Evolutionary conservation across 2,113 vertebrate genomes (phyloP).

Genomic region (Hiodon alosoides): DNA sequence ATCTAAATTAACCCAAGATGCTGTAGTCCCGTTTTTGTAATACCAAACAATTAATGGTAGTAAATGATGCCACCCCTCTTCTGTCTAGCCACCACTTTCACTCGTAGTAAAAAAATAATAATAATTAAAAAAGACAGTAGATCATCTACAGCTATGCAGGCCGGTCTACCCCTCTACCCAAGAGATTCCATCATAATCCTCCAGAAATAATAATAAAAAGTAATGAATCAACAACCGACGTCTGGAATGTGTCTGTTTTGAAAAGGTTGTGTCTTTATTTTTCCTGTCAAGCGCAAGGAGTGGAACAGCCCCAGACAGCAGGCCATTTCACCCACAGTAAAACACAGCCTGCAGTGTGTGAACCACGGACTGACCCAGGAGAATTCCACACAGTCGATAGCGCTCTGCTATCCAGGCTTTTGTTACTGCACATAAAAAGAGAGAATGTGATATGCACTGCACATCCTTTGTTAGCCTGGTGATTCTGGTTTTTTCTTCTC

Average conservation of each 20-base stretch:
- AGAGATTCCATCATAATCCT: slow-evolving; percentile 11
- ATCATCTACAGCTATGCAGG: neutral
- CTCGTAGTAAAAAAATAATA: too few species aligned
- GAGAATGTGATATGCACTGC: slow-evolving; percentile 63
- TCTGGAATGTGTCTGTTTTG: slow-evolving; percentile 23
- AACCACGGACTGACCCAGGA: slow-evolving; percentile 26
- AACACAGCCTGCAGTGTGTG: slow-evolving; percentile 30
- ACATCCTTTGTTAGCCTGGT: slow-evolving; percentile 60
- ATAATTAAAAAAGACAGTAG: neutral
- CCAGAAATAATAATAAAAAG: slow-evolving; percentile 19
- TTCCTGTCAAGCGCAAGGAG: neutral
- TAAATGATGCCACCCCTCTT: too few species aligned
- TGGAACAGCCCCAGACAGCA: neutral
- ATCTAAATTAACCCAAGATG: too few species aligned
- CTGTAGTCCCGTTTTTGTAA: too few species aligned
- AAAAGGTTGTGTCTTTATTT: slow-evolving; percentile 11
- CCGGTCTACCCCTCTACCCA: neutral
- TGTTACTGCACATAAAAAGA: slow-evolving; percentile 52
- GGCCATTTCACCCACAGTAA: neutral
- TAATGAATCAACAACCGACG: slow-evolving; percentile 16
- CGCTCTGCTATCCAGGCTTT: slow-evolving; percentile 47
- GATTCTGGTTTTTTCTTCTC: slow-evolving; percentile 45
- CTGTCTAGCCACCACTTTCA: too few species aligned
- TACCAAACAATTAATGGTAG: too few species aligned
- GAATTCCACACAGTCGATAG: slow-evolving; percentile 31